Evolutionary conservation across 2,113 vertebrate species (phyloP), one percentile per base, ranked within the genome.

Genomic region (Archocentrus centrarchus): DNA sequence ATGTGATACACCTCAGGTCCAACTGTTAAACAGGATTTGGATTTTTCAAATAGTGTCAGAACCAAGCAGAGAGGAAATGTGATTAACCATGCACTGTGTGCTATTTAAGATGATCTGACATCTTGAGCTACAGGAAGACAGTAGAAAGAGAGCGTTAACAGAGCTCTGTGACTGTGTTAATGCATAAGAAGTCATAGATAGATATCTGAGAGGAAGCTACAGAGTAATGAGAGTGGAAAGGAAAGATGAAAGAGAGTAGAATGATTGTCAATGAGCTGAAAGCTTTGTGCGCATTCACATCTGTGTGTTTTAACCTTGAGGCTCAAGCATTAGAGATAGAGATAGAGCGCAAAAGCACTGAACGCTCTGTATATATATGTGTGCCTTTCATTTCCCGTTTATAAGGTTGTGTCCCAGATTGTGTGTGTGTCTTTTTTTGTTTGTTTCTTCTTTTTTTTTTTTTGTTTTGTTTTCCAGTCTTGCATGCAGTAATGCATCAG

Each of bases 21-120:
- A 88, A 85, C 90, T 80, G 62, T 63, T 76, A 62, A 87, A 75
- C 63, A 83, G 89, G 85, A 88, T 91, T 88, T 92, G 87, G 90
- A 93, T 94, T 94, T 92, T 92, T 84, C 86, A 92, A 94, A 94
- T 92, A 57, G 60, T 82, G 78, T 87, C 58, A 41, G 75, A 75
- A 76, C 13, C 22, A 5, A 77, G 62, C 10, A 35, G 63, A 55
- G 84, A 80, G 80, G 47, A 82, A 87, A 70, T 58, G 76, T 82
- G 85, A 82, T 80, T 92, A 80, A 80, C 62, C 79, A 66, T 44
- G 55, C 83, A 86, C 50, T 39, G 58, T 59, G 79, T 59, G 17
- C 77, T 86, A 79, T 82, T 90, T 91, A 70, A 76, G 80, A 79
- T 50, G 32, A 77, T 17, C 32, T 50, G 59, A 62, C 63, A 2